phyloP scores from a whole-genome alignment of 1,140 invertebrate genomes.

The Nomia melanderi region DNA sequence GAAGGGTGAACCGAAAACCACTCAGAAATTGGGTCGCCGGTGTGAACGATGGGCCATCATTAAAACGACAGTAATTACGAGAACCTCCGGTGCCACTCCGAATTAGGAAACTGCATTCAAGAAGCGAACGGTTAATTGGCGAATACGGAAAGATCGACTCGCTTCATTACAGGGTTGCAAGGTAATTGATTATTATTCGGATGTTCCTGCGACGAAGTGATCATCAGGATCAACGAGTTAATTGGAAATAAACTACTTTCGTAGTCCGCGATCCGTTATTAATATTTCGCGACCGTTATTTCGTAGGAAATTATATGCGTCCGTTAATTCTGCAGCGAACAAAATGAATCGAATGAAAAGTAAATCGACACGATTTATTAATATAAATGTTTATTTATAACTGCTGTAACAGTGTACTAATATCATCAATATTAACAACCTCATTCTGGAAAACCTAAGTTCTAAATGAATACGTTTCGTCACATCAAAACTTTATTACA shows the following conservation, averaged over 20 bases:
- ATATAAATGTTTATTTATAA: constrained; percentile 2
- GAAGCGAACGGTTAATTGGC: constrained; percentile 26
- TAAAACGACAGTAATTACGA: constrained; percentile 49
- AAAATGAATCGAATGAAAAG: neutral
- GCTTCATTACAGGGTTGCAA: neutral
- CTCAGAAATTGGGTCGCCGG: constrained; percentile 41
- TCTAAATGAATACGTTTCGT: neutral
- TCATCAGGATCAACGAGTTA: too few species aligned
- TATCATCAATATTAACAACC: neutral
- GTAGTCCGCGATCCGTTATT: too few species aligned
- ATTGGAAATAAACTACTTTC: too few species aligned
- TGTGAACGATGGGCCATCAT: constrained; percentile 39
- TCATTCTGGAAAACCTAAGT: neutral
- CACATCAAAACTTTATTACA: constrained; percentile 10
- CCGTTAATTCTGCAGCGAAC: too few species aligned
- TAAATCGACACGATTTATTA: neutral
- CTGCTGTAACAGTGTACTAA: neutral
- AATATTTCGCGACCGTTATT: too few species aligned
- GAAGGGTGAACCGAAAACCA: constrained; percentile 5
- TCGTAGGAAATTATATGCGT: too few species aligned
- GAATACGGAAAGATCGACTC: constrained; percentile 11
- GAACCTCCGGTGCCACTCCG: constrained; percentile 4
- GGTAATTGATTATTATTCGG: neutral
- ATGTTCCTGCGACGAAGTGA: too few species aligned
- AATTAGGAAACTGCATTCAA: constrained; percentile 18